Percentiles rank a stretch among this genome's conserved stretches.
Evolutionary conservation across 2,797 vertebrate species (phyloP).

Genomic region (Coreius guichenoti): DNA sequence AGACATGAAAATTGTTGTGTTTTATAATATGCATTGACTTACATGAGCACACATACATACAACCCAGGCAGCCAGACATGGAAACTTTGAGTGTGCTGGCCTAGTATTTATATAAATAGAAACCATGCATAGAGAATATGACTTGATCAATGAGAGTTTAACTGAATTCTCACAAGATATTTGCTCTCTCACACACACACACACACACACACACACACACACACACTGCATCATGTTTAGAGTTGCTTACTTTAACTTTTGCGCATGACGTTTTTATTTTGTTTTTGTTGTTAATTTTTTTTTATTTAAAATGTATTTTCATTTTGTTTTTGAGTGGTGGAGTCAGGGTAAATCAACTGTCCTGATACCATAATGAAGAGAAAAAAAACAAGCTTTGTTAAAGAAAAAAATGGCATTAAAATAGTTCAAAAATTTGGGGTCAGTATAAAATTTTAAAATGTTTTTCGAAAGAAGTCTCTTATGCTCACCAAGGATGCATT

Average conservation of each 20-base stretch:
- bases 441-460: too few species aligned
- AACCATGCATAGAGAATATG: conserved; percentile 46
- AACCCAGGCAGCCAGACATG: conserved; percentile 55
- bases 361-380: background rate
- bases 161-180: conserved; percentile 41
- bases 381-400: too few species aligned
- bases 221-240: background rate
- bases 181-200: background rate
- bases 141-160: conserved; percentile 55
- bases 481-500: too few species aligned
- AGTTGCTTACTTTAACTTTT: background rate
- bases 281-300: background rate
- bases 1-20: conserved; percentile 50
- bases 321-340: background rate
- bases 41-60: conserved; percentile 37
- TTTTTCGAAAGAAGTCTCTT: too few species aligned
- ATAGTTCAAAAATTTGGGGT: too few species aligned
- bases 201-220: background rate
- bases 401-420: too few species aligned
- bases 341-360: background rate
- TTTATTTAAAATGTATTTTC: background rate
- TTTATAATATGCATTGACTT: conserved; percentile 45
- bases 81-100: conserved; percentile 61
- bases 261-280: background rate
- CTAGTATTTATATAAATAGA: conserved; percentile 62